Base-by-base conservation (phyloP, 2,888 invertebrate species). In the Folsomia candida region DNA sequence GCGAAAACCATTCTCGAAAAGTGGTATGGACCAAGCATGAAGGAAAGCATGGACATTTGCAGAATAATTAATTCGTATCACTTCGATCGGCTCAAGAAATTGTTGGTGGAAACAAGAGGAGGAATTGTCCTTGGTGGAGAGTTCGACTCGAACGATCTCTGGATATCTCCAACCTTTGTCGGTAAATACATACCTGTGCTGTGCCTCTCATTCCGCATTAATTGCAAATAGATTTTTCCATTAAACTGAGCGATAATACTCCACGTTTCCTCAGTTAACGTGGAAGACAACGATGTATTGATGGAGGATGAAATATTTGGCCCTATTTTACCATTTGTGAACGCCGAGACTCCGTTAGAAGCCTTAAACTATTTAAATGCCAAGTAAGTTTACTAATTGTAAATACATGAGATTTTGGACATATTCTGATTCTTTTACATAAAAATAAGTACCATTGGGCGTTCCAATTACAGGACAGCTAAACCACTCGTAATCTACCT, bases 331-430 rank as follows among this genome's bases (percentile, higher is more conserved):
- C 98, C 98, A 0, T 91, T 99, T 73, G 83, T 96, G 14, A 9
- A 18, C 9, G 90, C 89, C 67, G 88, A 97, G 2, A 88, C 89
- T 70, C 90, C 90, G 83, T 90, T 91, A 24, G 91, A 90, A 75
- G 95, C 97, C 83, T 97, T 97, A 0, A 91, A 98, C 66, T 88
- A 90, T 78, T 93, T 92, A 81, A 93, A 97, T 79, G 94, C 93
- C 80, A 89, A 92, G 94, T 94, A 57, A 24, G 20, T 37, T 3
- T n/a, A n/a, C n/a, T n/a, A n/a, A n/a, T n/a, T n/a, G n/a, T n/a
- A n/a, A n/a, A n/a, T n/a, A n/a, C n/a, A n/a, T n/a, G n/a, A n/a
- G n/a, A n/a, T n/a, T n/a, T n/a, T n/a, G n/a, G n/a, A n/a, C n/a
- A n/a, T n/a, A n/a, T n/a, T n/a, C n/a, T n/a, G n/a, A n/a, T n/a